phyloP scores from a whole-genome alignment of 2,113 vertebrate species.

The Synodontis membranacea region DNA sequence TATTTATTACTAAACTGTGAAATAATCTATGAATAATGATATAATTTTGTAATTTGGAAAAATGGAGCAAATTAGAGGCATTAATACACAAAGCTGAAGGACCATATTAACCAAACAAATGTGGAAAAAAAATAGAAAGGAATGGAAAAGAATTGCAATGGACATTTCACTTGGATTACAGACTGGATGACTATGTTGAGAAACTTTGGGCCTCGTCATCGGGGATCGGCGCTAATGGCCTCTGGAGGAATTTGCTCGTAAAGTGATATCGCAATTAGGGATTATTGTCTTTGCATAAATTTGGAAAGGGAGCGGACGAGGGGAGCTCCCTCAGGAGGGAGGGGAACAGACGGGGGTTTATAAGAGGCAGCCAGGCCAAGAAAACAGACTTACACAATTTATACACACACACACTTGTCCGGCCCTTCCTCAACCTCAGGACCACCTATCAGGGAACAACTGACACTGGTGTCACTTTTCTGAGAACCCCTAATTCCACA shows the following conservation, averaged over 20 bases:
- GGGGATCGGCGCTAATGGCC: conserved; percentile 74
- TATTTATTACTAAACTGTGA: no score
- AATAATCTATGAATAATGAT: not conserved
- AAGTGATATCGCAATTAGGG: conserved; percentile 76
- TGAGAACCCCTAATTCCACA: conserved; percentile 25
- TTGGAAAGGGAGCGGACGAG: conserved; percentile 55
- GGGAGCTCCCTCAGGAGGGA: conserved; percentile 60
- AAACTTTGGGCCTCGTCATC: conserved; percentile 63
- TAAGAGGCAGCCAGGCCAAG: conserved; percentile 65
- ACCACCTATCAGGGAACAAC: conserved; percentile 41
- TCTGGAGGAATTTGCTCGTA: conserved; percentile 73
- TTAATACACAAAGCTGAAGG: not conserved
- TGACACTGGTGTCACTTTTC: conserved; percentile 40
- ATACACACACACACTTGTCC: not conserved
- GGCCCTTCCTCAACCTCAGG: conserved; percentile 30
- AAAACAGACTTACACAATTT: conserved; percentile 36
- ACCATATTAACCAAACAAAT: not conserved
- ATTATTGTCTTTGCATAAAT: conserved; percentile 80
- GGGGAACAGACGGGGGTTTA: conserved; percentile 67
- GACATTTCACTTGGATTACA: not conserved
- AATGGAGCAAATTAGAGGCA: not conserved
- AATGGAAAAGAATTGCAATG: not conserved
- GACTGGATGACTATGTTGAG: conserved; percentile 1
- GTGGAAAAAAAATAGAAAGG: not conserved
- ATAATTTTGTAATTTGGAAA: not conserved